Conservation (phyloP, 2,797 vertebrate genomes). For the Margarornis squamiger region DNA sequence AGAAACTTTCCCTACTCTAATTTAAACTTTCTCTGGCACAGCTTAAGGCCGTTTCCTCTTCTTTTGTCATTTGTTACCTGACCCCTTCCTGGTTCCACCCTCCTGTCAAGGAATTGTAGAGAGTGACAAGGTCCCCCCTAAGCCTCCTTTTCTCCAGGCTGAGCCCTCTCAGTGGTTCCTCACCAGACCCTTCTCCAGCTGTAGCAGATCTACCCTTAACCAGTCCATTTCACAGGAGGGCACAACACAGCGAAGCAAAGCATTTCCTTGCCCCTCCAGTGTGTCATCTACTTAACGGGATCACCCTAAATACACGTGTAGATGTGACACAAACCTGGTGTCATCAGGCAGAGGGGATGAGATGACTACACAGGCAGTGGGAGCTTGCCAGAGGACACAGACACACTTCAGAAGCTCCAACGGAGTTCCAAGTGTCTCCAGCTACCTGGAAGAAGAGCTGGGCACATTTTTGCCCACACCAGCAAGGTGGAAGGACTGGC, state of each 20-base stretch:
- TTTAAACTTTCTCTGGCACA: neutral
- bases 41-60: neutral
- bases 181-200: neutral
- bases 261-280: neutral
- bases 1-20: neutral
- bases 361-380: rapidly evolving
- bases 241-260: neutral
- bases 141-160: neutral
- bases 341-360: neutral
- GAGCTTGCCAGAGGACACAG: neutral
- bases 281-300: rapidly evolving
- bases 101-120: neutral
- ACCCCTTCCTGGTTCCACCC: rapidly evolving
- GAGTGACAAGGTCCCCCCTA: neutral
- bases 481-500: neutral
- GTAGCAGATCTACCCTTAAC: neutral
- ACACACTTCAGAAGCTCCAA: neutral
- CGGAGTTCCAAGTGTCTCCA: neutral
- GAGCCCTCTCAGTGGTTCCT: neutral
- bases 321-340: neutral
- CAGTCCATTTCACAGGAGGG: neutral
- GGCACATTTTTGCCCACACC: neutral
- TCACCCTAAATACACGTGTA: rapidly evolving
- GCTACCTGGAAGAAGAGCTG: neutral
- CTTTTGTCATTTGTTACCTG: neutral